A percentile compares a stretch with the other conserved stretches of the same genome.
phyloP scores from a whole-genome alignment of 1,140 invertebrate species.

The Drosophila rhopaloa region DNA sequence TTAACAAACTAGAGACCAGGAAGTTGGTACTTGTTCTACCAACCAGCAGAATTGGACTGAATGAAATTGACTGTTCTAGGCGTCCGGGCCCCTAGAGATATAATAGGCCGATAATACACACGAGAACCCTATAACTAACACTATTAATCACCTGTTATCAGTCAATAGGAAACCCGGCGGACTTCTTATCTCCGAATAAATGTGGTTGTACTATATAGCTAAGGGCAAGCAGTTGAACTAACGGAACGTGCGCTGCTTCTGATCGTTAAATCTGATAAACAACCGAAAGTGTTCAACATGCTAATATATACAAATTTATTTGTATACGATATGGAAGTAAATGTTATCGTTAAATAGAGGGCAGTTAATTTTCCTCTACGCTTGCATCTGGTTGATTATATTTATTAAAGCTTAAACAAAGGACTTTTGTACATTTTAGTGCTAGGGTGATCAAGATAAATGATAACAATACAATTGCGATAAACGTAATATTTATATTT shows the following conservation, averaged over 20 bases:
- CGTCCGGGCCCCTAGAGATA: slow-evolving; percentile 20
- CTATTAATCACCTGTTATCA: slow-evolving; percentile 52
- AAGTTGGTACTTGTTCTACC: slow-evolving; percentile 31
- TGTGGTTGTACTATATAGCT: neutral
- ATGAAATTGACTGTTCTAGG: slow-evolving; percentile 30
- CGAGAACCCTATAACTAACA: slow-evolving; percentile 29
- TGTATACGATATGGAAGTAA: too few species aligned
- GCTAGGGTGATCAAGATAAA: too few species aligned
- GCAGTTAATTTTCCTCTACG: neutral
- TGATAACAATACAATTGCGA: too few species aligned
- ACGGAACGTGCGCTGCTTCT: slow-evolving; percentile 14
- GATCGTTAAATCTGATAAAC: slow-evolving; percentile 29
- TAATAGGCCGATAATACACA: slow-evolving; percentile 18
- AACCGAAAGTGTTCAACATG: slow-evolving; percentile 10
- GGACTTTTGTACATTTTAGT: too few species aligned
- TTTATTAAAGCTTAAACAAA: neutral
- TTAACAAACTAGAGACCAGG: slow-evolving; percentile 18
- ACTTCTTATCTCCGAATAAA: slow-evolving; percentile 25
- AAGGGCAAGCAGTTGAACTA: slow-evolving; percentile 27
- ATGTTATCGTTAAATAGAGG: neutral
- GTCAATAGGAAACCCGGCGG: slow-evolving; percentile 27
- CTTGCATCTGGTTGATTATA: neutral
- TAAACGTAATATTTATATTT: too few species aligned
- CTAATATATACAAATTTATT: slow-evolving; percentile 21
- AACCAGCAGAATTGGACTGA: slow-evolving; percentile 47